phyloP scores from a whole-genome alignment of 2,113 vertebrate species.

The Thamnophis sirtalis region DNA sequence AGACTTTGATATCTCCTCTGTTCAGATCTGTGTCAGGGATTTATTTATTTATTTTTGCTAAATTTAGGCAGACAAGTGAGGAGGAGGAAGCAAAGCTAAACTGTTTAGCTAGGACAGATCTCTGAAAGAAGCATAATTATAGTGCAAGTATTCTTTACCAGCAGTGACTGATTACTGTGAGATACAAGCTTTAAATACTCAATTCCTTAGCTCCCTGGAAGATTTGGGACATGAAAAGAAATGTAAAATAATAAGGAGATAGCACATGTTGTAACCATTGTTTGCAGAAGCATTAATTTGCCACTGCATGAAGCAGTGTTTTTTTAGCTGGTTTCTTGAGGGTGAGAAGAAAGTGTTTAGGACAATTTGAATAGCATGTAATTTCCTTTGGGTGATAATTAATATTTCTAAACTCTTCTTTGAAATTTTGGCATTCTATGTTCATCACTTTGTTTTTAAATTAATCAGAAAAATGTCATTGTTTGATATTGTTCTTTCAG shows the following conservation, averaged over 20 bases:
- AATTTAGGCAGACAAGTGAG: neutral
- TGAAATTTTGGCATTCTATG: neutral
- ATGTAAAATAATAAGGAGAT: neutral
- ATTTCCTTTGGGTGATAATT: slow-evolving; percentile 8
- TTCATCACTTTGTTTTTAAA: neutral
- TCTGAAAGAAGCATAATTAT: neutral
- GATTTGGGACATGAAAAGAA: neutral
- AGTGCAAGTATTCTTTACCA: neutral
- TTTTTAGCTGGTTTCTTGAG: neutral
- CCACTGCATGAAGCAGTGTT: neutral
- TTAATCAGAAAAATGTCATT: slow-evolving; percentile 5
- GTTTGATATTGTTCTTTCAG: neutral
- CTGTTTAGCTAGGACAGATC: neutral
- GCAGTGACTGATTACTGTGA: neutral
- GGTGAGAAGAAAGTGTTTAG: neutral
- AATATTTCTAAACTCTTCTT: neutral
- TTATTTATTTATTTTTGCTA: neutral
- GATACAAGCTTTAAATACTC: neutral
- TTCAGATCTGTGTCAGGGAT: neutral
- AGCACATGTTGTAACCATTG: neutral
- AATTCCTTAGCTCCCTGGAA: neutral
- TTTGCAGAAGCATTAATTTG: neutral
- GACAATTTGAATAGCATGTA: neutral
- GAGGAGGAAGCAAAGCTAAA: accelerated
- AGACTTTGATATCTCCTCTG: neutral